Evolutionary conservation across 1,140 invertebrate genomes (phyloP).

Genomic region (Nylanderia fulva): DNA sequence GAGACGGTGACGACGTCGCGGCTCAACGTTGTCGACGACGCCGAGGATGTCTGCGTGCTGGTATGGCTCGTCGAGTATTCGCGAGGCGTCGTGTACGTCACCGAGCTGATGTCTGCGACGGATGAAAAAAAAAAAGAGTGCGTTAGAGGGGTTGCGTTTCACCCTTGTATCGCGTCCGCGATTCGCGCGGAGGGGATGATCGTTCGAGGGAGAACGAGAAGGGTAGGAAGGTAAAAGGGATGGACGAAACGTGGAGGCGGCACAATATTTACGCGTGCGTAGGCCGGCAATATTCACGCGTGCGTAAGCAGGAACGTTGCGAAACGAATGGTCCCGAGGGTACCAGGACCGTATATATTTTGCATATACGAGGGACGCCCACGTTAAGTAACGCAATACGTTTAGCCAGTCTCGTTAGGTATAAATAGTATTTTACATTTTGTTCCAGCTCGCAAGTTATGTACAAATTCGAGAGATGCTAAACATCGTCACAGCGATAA

Average conservation of each 20-base stretch:
- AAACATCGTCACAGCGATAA: not conserved
- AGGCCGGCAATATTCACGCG: constrained; percentile 75
- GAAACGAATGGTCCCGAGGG: constrained; percentile 9
- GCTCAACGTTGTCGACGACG: constrained; percentile 76
- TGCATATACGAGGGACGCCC: not conserved
- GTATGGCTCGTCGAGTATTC: constrained; percentile 81
- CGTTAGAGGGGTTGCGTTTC: constrained; percentile 40
- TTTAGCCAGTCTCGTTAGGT: not conserved
- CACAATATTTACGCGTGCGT: constrained; percentile 77
- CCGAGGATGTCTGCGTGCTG: constrained; percentile 79
- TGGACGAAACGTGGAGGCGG: constrained; percentile 58
- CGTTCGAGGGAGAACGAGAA: not conserved
- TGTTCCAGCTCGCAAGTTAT: not conserved
- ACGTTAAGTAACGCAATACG: not conserved
- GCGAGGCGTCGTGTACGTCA: constrained; percentile 81
- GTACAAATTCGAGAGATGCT: not conserved
- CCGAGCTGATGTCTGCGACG: constrained; percentile 81
- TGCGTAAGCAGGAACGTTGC: constrained; percentile 73
- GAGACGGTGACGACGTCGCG: constrained; percentile 80
- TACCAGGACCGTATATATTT: constrained; percentile 43
- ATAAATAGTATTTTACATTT: not conserved
- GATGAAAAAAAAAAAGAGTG: constrained; percentile 51
- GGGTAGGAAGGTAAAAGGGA: not conserved
- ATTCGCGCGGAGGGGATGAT: constrained; percentile 48
- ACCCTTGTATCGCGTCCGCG: constrained; percentile 29